Evolutionary conservation across 2,888 invertebrate species (phyloP), one percentile per base, ranked within the genome.

Genomic region (Chydorus sphaericus): DNA sequence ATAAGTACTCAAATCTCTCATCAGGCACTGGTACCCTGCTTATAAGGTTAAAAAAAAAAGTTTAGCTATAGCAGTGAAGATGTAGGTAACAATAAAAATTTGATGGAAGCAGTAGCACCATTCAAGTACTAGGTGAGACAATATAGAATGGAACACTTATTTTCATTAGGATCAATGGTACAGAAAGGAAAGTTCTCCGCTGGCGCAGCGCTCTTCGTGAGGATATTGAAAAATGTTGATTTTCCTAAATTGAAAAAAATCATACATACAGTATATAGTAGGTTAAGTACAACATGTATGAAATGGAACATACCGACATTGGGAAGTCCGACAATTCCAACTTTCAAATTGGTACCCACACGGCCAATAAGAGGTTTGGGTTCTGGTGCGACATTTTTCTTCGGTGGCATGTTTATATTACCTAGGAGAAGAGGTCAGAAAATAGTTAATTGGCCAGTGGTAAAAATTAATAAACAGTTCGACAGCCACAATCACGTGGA

Each of bases 121-220:
- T n/a, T n/a, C n/a, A n/a, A n/a, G n/a, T n/a, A n/a, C n/a, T n/a
- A n/a, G n/a, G n/a, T n/a, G 2, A 37, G 11, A n/a, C n/a, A n/a
- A n/a, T n/a, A 36, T 36, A 4, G 3, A 14, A 62, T 60, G 59
- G 63, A 61, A 82, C 84, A 91, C 92, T 92, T 89, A 93, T 91
- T 96, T 81, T 98, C 97, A 88, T 97, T 97, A 49, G 98, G 98
- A 74, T 98, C 96, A 70, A 99, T 98, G 71, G 98, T 99, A 77
- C 98, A 99, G 78, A 98, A 98, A 1, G 98, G 97, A 69, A 97
- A 98, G 70, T 98, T 98, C 70, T 97, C 98, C 54, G 98, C 98
- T 55, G 93, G 85, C 5, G 92, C 97, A 66, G 88, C 85, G 69
- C 94, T 94, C 71, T 97, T 93, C 30, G 98, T 99, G 61, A 99